These are phyloP conservation scores for Neodiprion virginianus DNA, from an alignment of 1,140 invertebrate species.

Conservation along the genomic window DNA sequence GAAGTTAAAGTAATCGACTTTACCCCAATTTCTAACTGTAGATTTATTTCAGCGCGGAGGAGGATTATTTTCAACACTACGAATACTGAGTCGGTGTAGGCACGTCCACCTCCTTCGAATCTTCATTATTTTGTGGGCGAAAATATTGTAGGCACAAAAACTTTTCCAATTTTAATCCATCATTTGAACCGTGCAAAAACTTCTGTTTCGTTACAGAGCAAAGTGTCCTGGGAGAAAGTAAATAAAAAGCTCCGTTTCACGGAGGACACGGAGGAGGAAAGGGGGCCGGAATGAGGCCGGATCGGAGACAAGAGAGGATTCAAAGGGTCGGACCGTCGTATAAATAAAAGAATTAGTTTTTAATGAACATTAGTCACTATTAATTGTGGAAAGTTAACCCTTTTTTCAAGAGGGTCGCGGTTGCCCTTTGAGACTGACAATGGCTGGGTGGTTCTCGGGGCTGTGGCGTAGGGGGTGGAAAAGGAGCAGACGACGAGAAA, in stretches of 20 bases:
- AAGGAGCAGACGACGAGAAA: constrained; percentile 26
- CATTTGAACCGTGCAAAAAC: constrained; percentile 36
- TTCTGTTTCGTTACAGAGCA: constrained; percentile 12
- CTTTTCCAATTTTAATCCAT: constrained; percentile 51
- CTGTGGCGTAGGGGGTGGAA: not conserved
- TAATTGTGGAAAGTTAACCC: constrained; percentile 47
- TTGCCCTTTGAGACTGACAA: constrained; percentile 40
- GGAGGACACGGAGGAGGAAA: not conserved
- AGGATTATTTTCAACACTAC: not conserved
- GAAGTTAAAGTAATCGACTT: not conserved
- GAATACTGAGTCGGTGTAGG: too few species aligned
- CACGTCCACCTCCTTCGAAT: not conserved
- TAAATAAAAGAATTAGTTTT: constrained; percentile 51
- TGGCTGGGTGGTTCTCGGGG: not conserved
- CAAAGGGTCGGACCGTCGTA: constrained; percentile 14
- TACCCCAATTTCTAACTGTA: not conserved
- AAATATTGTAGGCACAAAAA: constrained; percentile 30
- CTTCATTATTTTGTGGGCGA: not conserved
- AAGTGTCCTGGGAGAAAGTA: not conserved
- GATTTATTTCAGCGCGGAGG: not conserved
- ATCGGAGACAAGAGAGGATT: constrained; percentile 7
- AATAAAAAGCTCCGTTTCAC: constrained; percentile 25
- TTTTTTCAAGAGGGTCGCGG: constrained; percentile 26
- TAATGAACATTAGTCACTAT: constrained; percentile 48
- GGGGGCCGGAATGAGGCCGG: constrained; percentile 25